Conservation (phyloP, 1,140 invertebrate species). For the Antheraea pernyi region DNA sequence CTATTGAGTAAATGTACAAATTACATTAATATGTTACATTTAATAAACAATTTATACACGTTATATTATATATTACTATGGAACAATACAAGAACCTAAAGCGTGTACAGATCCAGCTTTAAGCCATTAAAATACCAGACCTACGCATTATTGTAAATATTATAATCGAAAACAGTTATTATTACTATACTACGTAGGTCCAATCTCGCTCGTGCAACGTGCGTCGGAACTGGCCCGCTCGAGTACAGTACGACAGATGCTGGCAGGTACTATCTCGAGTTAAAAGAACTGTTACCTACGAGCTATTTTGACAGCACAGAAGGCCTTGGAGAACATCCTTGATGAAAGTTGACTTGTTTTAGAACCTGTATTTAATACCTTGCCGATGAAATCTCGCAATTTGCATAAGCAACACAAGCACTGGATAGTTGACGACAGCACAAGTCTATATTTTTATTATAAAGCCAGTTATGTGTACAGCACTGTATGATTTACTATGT, state of each 20-base stretch:
- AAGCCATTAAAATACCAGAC: constrained; percentile 37
- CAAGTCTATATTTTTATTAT: not conserved
- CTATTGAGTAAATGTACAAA: too few relatives aligned
- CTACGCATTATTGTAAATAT: constrained; percentile 21
- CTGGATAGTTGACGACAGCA: not conserved
- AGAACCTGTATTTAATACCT: constrained; percentile 7
- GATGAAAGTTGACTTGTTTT: constrained; percentile 8
- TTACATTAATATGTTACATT: too few relatives aligned
- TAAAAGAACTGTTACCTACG: constrained; percentile 7
- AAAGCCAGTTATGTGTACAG: not conserved
- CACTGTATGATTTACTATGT: not conserved
- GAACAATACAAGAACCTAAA: not conserved
- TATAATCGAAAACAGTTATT: constrained; percentile 21
- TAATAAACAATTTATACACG: too few relatives aligned
- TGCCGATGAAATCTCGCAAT: constrained; percentile 1
- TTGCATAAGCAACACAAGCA: constrained; percentile 5
- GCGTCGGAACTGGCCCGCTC: not conserved
- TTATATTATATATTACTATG: too few relatives aligned
- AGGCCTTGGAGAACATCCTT: constrained; percentile 21
- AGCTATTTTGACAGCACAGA: constrained; percentile 22
- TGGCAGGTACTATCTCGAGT: constrained; percentile 5
- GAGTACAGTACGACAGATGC: not conserved
- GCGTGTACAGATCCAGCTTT: too few relatives aligned
- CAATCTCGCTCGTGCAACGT: constrained; percentile 14
- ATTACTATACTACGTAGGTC: constrained; percentile 16